Evolutionary conservation across 2,888 invertebrate species (phyloP), one percentile per base, ranked within the genome.

Genomic region (Mimumesa dahlbomi): DNA sequence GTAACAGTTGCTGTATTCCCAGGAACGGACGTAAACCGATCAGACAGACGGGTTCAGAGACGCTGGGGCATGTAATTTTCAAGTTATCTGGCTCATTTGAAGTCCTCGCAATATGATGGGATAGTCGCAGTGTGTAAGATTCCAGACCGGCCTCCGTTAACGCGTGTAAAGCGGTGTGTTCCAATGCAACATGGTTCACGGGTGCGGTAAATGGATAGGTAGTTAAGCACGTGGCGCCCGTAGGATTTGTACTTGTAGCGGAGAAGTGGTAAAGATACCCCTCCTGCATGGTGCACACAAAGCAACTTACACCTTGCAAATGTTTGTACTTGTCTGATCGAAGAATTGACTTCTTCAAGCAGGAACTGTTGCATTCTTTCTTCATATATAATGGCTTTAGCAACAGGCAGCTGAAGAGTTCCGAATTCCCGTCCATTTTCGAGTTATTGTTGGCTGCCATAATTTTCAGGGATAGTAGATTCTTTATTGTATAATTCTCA

Each of bases 61-160:
- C 87, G 2, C 91, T 89, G 0, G 93, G 93, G 74, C 92, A 91
- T 1, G 91, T 91, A 66, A 90, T 89, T 73, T 89, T 90, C 2
- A 89, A 81, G 58, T 90, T 86, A 77, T 92, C 91, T 9, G 90
- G 82, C n/a, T 88, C 84, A 53, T 91, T 90, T 1, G 90, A 84
- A 42, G 89, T 90, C 71, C 91, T 90, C 53, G 92, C 91, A 1
- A 93, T 85, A 69, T 93, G 91, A 81, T 94, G 93, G 0, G 93
- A 92, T 53, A 93, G 91, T 19, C 87, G 82, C 11, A 88, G 61
- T 0, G 95, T 95, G 82, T 95, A 95, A 0, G 94, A 93, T 88
- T 95, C 95, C 40, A 96, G 90, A 0, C 95, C 95, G 61, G 93
- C 93, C 69, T 93, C 93, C 0, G 95, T 95, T 14, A 95, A 89